phyloP scores from a whole-genome alignment of 1,140 invertebrate species.

The Lamellibrachia luymesi region DNA sequence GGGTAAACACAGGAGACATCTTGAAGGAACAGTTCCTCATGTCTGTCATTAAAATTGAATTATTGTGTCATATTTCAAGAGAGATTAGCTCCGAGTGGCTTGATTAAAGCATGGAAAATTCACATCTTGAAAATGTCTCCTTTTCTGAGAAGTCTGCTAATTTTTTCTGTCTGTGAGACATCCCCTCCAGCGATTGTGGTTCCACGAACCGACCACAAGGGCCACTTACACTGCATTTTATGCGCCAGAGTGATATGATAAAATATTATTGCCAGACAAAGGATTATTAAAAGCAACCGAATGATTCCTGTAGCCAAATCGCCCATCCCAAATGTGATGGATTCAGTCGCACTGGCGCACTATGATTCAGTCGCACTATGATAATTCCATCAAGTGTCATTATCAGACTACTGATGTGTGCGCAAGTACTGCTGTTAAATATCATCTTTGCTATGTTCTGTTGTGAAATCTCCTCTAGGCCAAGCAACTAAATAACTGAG shows the following conservation, averaged over 20 bases:
- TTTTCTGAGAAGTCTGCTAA: not conserved
- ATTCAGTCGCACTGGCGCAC: not conserved
- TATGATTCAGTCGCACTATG: not conserved
- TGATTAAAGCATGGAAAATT: not conserved
- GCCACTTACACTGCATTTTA: not conserved
- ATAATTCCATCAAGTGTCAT: not conserved
- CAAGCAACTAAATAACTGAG: not conserved
- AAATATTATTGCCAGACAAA: not conserved
- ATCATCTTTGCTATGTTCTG: not conserved
- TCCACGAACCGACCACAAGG: not conserved
- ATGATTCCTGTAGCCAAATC: not conserved
- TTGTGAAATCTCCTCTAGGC: not conserved
- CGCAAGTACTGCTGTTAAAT: not conserved
- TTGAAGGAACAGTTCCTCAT: not conserved
- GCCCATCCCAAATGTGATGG: not conserved
- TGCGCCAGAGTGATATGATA: not conserved
- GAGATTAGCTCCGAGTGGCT: not conserved
- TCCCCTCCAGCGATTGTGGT: not conserved
- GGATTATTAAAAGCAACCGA: not conserved
- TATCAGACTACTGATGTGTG: not conserved
- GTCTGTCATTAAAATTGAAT: not conserved
- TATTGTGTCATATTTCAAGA: not conserved
- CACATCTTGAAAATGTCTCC: not conserved
- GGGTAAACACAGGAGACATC: not conserved
- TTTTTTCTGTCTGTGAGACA: not conserved